Conservation (phyloP, 2,113 vertebrate species). For the Bos javanicus region DNA sequence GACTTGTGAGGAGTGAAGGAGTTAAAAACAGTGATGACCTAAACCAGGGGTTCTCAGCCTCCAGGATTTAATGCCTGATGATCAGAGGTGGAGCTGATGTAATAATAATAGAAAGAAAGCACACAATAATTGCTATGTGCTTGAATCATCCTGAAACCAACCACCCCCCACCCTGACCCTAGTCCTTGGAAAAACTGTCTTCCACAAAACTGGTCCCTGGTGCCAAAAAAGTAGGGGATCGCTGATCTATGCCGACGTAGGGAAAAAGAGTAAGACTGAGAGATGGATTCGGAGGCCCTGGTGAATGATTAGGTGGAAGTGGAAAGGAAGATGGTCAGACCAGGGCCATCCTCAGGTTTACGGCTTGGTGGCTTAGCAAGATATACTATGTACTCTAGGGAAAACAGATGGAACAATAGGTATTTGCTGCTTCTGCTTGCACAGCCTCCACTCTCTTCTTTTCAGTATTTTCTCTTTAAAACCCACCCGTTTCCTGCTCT, state of each 20-base stretch:
- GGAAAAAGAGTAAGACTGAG: neutral
- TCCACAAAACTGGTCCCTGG: neutral
- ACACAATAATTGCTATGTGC: neutral
- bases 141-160: neutral
- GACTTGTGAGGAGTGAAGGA: neutral
- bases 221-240: neutral
- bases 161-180: neutral
- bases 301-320: neutral
- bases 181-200: neutral
- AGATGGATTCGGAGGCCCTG: neutral
- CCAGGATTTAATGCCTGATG: neutral
- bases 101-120: neutral
- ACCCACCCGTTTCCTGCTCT: neutral
- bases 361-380: neutral
- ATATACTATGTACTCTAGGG: neutral
- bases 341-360: neutral
- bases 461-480: neutral
- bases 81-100: neutral
- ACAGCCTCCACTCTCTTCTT: neutral
- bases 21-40: neutral
- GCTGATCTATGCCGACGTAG: neutral
- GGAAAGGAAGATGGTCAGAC: no score
- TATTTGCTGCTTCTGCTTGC: neutral
- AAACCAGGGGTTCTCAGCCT: neutral
- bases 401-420: neutral